Evolutionary conservation across 35 echinoderm and acorn worm genomes (phyloP).

Genomic region (Ptychodera flava): DNA sequence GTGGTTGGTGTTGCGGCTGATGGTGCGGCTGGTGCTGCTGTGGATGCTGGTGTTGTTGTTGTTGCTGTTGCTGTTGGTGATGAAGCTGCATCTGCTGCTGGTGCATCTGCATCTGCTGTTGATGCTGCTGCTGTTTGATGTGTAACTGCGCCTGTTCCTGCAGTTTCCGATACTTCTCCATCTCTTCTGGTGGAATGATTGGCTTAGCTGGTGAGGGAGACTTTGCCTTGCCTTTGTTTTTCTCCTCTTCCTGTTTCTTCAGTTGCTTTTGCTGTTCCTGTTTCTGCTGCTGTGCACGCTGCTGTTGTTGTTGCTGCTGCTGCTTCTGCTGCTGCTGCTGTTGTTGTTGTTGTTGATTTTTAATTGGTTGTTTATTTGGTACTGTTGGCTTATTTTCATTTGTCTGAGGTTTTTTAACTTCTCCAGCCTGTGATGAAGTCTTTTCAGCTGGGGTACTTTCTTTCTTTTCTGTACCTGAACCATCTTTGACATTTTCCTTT

Average conservation of each 20-base stretch:
- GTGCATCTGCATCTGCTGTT: background rate
- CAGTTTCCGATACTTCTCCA: slow-evolving; percentile 10
- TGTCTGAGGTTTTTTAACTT: background rate
- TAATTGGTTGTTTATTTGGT: background rate
- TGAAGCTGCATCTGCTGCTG: background rate
- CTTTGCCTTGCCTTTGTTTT: background rate
- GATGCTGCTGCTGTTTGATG: background rate
- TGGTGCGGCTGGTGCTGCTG: background rate
- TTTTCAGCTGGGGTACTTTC: no score
- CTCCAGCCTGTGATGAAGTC: background rate
- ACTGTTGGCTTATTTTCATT: background rate
- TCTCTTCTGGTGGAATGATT: slow-evolving; percentile 23
- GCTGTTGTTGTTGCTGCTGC: slow-evolving; percentile 4
- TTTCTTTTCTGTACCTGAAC: background rate
- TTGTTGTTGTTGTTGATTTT: background rate
- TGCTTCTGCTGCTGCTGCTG: background rate
- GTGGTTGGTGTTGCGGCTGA: background rate
- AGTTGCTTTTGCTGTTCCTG: background rate
- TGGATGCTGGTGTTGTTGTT: background rate
- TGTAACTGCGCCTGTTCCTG: slow-evolving; percentile 16
- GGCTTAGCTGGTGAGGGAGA: background rate
- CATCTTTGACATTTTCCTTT: background rate
- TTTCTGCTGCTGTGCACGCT: background rate
- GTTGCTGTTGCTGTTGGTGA: background rate
- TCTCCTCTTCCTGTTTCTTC: background rate